Evolutionary conservation across 2,888 invertebrate species (phyloP), one percentile per base, ranked within the genome.

Genomic region (Mongoloraphidia duomilia): DNA sequence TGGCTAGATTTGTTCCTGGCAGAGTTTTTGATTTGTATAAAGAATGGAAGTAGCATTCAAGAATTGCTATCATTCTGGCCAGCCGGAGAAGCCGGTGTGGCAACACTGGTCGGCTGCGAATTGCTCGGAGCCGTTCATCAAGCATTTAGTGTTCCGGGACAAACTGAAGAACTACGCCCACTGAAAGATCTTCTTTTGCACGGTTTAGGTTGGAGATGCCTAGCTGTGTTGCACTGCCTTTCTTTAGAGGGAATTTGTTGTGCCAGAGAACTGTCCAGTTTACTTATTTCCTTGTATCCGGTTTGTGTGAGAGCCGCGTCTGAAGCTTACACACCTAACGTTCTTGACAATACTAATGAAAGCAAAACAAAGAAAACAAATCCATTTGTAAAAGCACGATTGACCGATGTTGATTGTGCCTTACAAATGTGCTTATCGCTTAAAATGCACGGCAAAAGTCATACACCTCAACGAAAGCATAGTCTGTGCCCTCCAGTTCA

Each of bases 1-100:
- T 80, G 79, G 79, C 66, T 80, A 55, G 79, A 80, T 61, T 63
- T 79, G 55, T 79, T 80, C 62, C 65, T 80, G 53, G 77, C 77
- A 33, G 78, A 80, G 62, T 72, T 79, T 54, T 65, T 80, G 42
- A 69, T 74, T 38, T 73, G 76, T 49, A 62, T 78, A 52, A 73
- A 75, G 55, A 73, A 76, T 52, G 78, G 77, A 44, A 72, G 69
- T 46, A 69, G 74, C 56, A 67, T 74, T 9, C 73, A 74, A 58
- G 74, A 78, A 53, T 65, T 75, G 51, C 70, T 78, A 45, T 72
- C 75, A 46, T 77, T 77, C 63, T 77, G 48, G 48, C 48, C 48
- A 14, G 43, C 48, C 13, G 48, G 48, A 1, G 37, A 48, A 42
- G 75, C 75, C 55, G 75, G 76, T 48, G 73, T 79, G 52, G 74